phyloP scores from a whole-genome alignment of 2,888 invertebrate genomes.

The Apamea sordens region DNA sequence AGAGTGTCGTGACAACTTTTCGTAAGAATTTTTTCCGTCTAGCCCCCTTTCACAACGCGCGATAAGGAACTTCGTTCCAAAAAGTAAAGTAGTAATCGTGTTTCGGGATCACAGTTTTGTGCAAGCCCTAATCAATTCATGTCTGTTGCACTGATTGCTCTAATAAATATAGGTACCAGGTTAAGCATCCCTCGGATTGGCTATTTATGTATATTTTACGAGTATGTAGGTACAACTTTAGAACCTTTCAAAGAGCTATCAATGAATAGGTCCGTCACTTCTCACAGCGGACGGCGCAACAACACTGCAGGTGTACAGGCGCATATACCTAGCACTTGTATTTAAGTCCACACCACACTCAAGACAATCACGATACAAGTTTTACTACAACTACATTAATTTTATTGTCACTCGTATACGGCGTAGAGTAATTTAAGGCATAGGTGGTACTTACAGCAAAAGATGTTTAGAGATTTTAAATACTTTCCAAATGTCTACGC shows the following conservation, averaged over 20 bases:
- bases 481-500: conserved; percentile 60
- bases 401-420: conserved; percentile 66
- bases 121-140: not conserved
- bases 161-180: not conserved
- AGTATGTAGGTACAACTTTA: not conserved
- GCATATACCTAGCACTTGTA: conserved; percentile 27
- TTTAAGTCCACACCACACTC: conserved; percentile 31
- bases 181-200: not conserved
- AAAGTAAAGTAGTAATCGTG: not conserved
- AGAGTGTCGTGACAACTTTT: no score
- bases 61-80: no score
- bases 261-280: conserved; percentile 35
- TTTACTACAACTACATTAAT: conserved; percentile 57
- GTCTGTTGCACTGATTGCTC: not conserved
- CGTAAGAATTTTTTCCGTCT: no score
- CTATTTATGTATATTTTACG: not conserved
- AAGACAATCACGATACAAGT: conserved; percentile 53
- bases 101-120: not conserved
- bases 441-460: conserved; percentile 38
- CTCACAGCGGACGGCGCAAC: conserved; percentile 14
- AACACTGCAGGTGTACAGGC: conserved; percentile 41
- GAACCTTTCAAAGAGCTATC: conserved; percentile 17
- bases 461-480: conserved; percentile 47
- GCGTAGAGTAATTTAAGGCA: conserved; percentile 55
- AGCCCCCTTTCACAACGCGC: no score